Evolutionary conservation across 2,113 vertebrate genomes (phyloP).

Genomic region (Muscicapa adusta): DNA sequence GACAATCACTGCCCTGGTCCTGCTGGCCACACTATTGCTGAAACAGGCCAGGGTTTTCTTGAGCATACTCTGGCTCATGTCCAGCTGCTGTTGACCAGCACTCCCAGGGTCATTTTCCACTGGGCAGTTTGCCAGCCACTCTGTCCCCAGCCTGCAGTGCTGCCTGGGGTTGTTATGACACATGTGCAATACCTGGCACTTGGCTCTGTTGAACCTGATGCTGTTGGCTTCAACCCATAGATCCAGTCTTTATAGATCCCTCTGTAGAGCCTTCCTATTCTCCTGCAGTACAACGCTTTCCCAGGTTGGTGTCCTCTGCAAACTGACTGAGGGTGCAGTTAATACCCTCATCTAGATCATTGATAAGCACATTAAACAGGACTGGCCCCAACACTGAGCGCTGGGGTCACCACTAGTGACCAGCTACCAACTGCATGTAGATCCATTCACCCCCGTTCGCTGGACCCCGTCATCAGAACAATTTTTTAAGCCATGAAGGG

Average conservation of each 20-base stretch:
- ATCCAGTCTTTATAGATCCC: background rate
- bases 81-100: background rate
- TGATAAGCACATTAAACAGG: background rate
- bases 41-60: background rate
- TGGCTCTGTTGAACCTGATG: background rate
- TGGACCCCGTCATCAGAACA: background rate
- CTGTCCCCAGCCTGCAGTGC: background rate
- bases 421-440: background rate
- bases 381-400: background rate
- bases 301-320: background rate
- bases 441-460: background rate
- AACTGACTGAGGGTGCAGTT: background rate
- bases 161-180: background rate
- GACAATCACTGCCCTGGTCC: background rate
- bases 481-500: background rate
- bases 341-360: background rate
- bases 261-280: background rate
- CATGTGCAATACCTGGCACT: no score
- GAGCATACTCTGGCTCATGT: background rate
- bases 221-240: rapidly evolving
- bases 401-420: background rate
- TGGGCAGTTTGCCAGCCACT: background rate
- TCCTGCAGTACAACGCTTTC: background rate
- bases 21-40: background rate
- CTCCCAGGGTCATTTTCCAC: background rate